These are phyloP conservation scores for Corvus cornix DNA, from an alignment of 2,113 vertebrate species.

Conservation along the genomic window DNA sequence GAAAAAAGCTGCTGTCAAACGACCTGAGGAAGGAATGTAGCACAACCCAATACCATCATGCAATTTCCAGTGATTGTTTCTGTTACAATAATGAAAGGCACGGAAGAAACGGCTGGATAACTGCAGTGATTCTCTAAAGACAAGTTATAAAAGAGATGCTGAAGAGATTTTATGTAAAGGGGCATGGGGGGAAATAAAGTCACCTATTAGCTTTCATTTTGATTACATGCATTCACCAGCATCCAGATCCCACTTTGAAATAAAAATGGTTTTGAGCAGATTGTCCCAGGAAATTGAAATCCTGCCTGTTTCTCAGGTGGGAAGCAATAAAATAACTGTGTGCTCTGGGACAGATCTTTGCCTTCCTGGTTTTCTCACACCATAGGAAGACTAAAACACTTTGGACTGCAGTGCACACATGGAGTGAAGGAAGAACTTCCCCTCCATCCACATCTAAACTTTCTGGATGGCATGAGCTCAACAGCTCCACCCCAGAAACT, in stretches of 20 bases:
- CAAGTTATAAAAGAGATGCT: slow-evolving; percentile 30
- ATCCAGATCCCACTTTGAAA: not conserved
- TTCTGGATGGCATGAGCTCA: not conserved
- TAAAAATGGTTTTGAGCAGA: not conserved
- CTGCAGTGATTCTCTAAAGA: slow-evolving; percentile 9
- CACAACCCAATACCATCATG: slow-evolving; percentile 39
- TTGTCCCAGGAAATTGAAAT: not conserved
- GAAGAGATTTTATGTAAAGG: not conserved
- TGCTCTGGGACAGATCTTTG: not conserved
- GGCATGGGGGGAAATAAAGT: not conserved
- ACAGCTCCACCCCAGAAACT: not conserved
- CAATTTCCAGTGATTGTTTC: slow-evolving; percentile 67
- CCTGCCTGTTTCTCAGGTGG: not conserved
- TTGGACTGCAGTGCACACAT: accelerated
- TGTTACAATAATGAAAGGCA: slow-evolving; percentile 43
- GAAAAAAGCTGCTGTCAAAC: slow-evolving; percentile 27
- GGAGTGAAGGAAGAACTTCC: not conserved
- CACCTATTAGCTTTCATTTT: slow-evolving; percentile 6
- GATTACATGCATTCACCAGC: not conserved
- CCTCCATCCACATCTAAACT: not conserved
- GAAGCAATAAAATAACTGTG: not conserved
- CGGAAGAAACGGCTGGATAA: not conserved
- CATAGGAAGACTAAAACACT: not conserved
- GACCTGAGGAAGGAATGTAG: slow-evolving; percentile 56
- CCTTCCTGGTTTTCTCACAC: not conserved